Evolutionary conservation across 2,113 vertebrate species (phyloP).

Genomic region (Lepidothrix coronata): DNA sequence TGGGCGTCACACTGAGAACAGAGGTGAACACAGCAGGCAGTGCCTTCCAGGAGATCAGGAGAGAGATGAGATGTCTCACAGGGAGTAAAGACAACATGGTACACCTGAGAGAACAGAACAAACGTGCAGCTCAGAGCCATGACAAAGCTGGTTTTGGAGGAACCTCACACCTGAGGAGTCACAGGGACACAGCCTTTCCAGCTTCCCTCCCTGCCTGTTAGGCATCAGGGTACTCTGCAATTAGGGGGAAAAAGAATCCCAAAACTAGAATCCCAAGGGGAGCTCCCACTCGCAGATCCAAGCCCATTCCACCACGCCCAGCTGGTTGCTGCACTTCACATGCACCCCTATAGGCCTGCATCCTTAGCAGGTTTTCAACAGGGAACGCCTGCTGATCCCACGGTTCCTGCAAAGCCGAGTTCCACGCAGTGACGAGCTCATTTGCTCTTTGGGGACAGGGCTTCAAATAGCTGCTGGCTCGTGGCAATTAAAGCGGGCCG

Average conservation of each 20-base stretch:
- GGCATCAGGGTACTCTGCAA: background rate
- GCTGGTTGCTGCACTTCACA: rapidly evolving
- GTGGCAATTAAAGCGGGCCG: slow-evolving; percentile 11
- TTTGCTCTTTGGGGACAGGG: slow-evolving; percentile 29
- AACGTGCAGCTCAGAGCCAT: background rate
- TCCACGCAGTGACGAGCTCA: background rate
- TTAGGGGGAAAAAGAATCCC: rapidly evolving
- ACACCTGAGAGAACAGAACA: background rate
- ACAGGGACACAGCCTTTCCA: background rate
- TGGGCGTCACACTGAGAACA: background rate
- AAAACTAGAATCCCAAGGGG: background rate
- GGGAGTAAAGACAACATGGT: background rate
- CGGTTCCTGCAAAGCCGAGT: background rate
- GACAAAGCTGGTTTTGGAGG: background rate
- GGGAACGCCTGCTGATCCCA: background rate
- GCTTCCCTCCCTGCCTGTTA: background rate
- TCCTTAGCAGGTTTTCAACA: background rate
- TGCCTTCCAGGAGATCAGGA: background rate
- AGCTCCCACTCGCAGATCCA: background rate
- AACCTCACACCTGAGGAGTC: background rate
- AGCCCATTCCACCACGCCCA: background rate
- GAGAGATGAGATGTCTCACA: background rate
- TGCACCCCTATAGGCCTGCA: rapidly evolving
- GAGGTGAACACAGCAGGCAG: background rate
- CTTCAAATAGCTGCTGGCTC: slow-evolving; percentile 40